These are phyloP conservation scores for Parelbella ahira DNA, from an alignment of 2,888 invertebrate species.

Conservation along the genomic window DNA sequence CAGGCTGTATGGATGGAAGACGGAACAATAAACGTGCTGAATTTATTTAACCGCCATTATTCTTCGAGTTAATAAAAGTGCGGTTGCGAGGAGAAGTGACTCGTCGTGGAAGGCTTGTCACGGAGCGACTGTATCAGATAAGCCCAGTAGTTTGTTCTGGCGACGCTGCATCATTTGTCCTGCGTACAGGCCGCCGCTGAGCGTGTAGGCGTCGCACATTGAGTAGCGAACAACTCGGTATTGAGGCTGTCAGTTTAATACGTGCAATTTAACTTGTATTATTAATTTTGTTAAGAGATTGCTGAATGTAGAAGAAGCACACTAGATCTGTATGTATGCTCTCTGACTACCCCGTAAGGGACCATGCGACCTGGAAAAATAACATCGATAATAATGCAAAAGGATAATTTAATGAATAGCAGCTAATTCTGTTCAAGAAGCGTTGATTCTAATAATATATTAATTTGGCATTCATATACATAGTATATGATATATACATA, in stretches of 20 bases:
- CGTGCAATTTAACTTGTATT: neutral
- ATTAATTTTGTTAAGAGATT: too few species aligned
- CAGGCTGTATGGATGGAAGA: too few species aligned
- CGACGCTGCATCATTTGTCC: constrained; percentile 67
- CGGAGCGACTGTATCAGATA: constrained; percentile 73
- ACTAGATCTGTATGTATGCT: too few species aligned
- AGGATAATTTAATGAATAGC: too few species aligned
- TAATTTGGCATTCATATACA: too few species aligned
- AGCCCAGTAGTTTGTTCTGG: constrained; percentile 71
- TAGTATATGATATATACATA: too few species aligned
- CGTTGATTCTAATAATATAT: too few species aligned
- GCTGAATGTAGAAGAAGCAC: too few species aligned
- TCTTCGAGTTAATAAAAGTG: constrained; percentile 25
- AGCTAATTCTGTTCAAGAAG: too few species aligned
- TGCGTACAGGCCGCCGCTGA: constrained; percentile 56
- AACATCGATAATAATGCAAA: too few species aligned
- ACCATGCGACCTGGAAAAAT: too few species aligned
- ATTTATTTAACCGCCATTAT: constrained; percentile 23
- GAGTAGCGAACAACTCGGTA: constrained; percentile 1
- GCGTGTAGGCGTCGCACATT: constrained; percentile 58
- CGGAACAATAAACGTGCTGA: constrained; percentile 18
- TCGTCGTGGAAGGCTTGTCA: constrained; percentile 54
- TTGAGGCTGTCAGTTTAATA: neutral
- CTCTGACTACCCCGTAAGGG: too few species aligned
- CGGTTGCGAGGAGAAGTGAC: constrained; percentile 32